Evolutionary conservation across 2,797 vertebrate genomes (phyloP).

Genomic region (Cirrhinus mrigala): DNA sequence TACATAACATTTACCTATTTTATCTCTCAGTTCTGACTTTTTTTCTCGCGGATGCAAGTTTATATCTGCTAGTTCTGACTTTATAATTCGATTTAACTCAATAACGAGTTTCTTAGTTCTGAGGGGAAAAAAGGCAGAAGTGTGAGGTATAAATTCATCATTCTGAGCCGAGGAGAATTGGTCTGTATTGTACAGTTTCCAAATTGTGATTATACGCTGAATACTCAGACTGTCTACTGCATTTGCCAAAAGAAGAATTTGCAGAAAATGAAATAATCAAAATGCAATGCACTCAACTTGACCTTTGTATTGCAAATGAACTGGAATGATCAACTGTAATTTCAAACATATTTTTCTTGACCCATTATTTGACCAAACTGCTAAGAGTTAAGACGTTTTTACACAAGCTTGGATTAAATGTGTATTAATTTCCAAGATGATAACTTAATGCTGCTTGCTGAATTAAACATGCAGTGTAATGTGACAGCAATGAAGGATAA

Average conservation of each 20-base stretch:
- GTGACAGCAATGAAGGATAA: not conserved
- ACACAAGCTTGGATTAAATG: slow-evolving; percentile 14
- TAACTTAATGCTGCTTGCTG: not conserved
- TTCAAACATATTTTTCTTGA: not conserved
- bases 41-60: no score
- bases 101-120: no score
- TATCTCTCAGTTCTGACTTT: no score
- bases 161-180: no score
- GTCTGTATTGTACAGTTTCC: not conserved
- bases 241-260: not conserved
- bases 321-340: not conserved
- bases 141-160: no score
- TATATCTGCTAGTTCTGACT: no score
- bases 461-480: slow-evolving; percentile 34
- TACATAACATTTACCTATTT: no score
- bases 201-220: not conserved
- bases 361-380: not conserved
- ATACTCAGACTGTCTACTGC: not conserved
- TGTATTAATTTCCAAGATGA: not conserved
- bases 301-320: not conserved
- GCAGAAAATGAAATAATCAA: not conserved
- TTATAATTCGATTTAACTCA: no score
- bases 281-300: not conserved
- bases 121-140: no score
- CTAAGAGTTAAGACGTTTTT: not conserved